Conservation (phyloP, 2,797 vertebrate species). For the Takifugu ocellatus region DNA sequence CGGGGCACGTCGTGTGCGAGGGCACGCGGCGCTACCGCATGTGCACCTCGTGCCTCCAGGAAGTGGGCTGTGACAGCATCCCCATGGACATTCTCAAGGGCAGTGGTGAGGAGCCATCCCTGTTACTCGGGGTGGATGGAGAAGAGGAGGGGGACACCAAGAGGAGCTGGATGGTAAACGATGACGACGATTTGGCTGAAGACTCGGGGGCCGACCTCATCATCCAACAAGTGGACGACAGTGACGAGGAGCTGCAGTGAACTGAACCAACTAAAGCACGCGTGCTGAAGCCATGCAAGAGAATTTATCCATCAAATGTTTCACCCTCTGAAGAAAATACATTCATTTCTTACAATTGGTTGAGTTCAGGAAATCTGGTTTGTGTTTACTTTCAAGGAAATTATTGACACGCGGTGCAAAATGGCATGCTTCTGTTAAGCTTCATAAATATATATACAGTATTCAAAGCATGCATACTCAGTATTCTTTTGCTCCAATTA, state of each 20-base stretch:
- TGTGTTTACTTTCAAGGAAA: constrained; percentile 32
- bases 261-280: constrained; percentile 57
- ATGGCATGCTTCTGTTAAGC: constrained; percentile 43
- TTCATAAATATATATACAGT: constrained; percentile 46
- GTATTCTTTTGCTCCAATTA: constrained; percentile 39
- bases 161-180: constrained; percentile 83
- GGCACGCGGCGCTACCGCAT: constrained; percentile 91
- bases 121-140: constrained; percentile 83
- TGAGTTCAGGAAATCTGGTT: constrained; percentile 22
- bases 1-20: constrained; percentile 91
- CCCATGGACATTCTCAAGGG: constrained; percentile 75
- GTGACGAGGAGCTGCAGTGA: constrained; percentile 86
- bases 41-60: constrained; percentile 87
- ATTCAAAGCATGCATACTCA: constrained; percentile 61
- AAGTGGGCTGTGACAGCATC: constrained; percentile 86
- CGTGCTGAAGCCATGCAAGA: constrained; percentile 54
- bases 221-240: constrained; percentile 95
- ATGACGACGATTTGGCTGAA: constrained; percentile 85
- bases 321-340: constrained; percentile 45
- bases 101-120: constrained; percentile 70
- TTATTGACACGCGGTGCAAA: constrained; percentile 31
- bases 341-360: constrained; percentile 39
- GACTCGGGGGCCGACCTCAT: constrained; percentile 91
- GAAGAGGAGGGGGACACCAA: constrained; percentile 84
- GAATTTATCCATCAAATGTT: constrained; percentile 46